Conservation (phyloP, 2,113 vertebrate species). For the Nanorana parkeri region DNA sequence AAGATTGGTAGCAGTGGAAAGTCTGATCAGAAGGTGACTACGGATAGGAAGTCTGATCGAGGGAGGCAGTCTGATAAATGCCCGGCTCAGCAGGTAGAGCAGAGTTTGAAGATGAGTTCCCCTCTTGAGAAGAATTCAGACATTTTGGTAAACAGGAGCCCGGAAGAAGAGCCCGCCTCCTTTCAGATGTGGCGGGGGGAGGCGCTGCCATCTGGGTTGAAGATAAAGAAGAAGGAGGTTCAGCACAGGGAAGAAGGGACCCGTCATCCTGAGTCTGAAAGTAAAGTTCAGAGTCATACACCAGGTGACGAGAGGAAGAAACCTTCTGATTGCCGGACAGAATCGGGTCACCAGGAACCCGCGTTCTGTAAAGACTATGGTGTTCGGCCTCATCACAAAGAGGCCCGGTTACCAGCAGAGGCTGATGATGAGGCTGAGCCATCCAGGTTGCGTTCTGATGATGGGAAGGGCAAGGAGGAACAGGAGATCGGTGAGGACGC, state of each 20-base stretch:
- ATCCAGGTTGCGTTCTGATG: not conserved
- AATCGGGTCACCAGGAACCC: not conserved
- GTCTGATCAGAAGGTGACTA: not conserved
- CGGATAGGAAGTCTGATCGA: not conserved
- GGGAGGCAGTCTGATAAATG: too few relatives aligned
- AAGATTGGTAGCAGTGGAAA: too few relatives aligned
- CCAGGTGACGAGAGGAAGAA: too few relatives aligned
- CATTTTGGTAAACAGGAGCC: conserved; percentile 6
- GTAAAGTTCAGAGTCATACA: rapidly evolving
- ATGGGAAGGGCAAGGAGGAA: not conserved
- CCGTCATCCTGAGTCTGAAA: not conserved
- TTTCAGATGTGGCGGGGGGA: conserved; percentile 61
- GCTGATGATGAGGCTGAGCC: not conserved
- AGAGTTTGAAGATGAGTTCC: not conserved
- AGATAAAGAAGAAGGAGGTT: conserved; percentile 64
- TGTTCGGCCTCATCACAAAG: not conserved
- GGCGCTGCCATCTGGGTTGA: conserved; percentile 66
- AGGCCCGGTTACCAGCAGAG: not conserved
- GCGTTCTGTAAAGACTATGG: too few relatives aligned
- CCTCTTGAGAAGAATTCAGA: not conserved
- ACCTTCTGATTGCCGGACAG: not conserved
- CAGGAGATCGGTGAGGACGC: conserved; percentile 37
- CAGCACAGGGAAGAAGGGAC: conserved; percentile 27
- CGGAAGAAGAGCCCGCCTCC: conserved; percentile 47
- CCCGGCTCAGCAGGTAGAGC: too few relatives aligned